Base-by-base conservation (phyloP, 2,888 invertebrate genomes). In the Agriopis leucophaearia region DNA sequence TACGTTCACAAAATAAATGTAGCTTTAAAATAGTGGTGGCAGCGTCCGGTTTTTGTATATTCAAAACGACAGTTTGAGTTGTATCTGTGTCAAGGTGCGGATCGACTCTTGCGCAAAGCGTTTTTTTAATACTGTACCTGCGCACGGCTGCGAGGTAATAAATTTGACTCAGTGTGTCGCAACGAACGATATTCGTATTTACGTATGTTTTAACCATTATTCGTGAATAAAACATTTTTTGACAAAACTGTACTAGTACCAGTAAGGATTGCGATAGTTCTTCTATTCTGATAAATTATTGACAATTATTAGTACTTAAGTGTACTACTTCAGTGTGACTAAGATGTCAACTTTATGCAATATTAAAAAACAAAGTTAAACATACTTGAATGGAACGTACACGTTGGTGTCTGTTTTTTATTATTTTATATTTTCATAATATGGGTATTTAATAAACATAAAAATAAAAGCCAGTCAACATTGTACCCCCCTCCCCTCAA, bases 41-140 rank as follows among this genome's bases (percentile, higher is more conserved):
- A 85, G 89, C 89, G 92, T 93, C 93, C 92, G 92, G 92, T 93
- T 93, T 92, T 93, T 93, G 91, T 92, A 90, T 92, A 92, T 92
- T 92, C 92, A 93, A 91, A 92, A 92, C 92, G 92, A 92, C 93
- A 93, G 88, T 91, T 91, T 87, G 85, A 86, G 86, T 84, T 81
- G 83, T 88, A 94, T 90, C 89, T 90, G 90, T 93, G 93, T 93
- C 93, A 94, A 93, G 93, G 93, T 94, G 83, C 88, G 88, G 91
- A 93, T 94, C 92, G 92, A 78, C 89, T 88, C 84, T 94, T 94
- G 92, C 93, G 92, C 90, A 93, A 93, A 89, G 85, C 81, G 88
- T 91, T 91, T 92, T 27, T 92, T 92, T 91, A 89, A 91, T 91
- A 90, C 92, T 84, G 86, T 90, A 90, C 89, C 88, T 84, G 86